phyloP scores from a whole-genome alignment of 2,888 invertebrate genomes.

The Mesopsocus fuscifrons region DNA sequence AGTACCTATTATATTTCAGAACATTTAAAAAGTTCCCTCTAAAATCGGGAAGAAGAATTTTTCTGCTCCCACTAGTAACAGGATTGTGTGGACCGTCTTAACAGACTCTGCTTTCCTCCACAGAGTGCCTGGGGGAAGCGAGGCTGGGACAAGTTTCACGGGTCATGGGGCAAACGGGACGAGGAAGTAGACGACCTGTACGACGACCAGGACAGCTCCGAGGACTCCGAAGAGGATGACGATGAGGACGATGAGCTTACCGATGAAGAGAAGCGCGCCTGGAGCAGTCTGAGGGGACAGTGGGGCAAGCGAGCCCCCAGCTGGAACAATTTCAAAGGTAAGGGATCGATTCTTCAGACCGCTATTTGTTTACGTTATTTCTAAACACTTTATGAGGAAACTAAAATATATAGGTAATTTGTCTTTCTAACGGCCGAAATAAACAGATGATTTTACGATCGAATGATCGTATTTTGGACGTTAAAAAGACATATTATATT shows the following conservation, averaged over 20 bases:
- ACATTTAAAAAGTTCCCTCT: no score
- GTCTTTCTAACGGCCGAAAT: no score
- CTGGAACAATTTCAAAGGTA: slow-evolving; percentile 38
- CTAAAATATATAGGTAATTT: no score
- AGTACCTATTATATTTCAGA: no score
- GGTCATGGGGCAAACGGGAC: slow-evolving; percentile 26
- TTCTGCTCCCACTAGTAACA: not conserved
- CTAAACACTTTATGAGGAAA: slow-evolving; percentile 13
- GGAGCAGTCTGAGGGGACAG: slow-evolving; percentile 35
- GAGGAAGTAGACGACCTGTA: slow-evolving; percentile 25
- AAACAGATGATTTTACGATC: no score
- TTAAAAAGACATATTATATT: no score
- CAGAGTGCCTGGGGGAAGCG: slow-evolving; percentile 40
- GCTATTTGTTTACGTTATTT: no score
- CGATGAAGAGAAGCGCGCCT: slow-evolving; percentile 39
- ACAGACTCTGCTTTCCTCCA: not conserved
- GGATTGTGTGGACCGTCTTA: not conserved
- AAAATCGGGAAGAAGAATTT: no score
- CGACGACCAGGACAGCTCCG: slow-evolving; percentile 20
- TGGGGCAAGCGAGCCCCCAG: slow-evolving; percentile 37
- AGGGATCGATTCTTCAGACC: no score
- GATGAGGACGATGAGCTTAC: slow-evolving; percentile 26
- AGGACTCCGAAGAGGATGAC: slow-evolving; percentile 9
- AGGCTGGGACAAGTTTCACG: slow-evolving; percentile 20
- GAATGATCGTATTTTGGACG: no score